A percentile compares a stretch with the other conserved stretches of the same genome.
Conservation (phyloP, 2,113 vertebrate species). For the Dicentrarchus labrax region DNA sequence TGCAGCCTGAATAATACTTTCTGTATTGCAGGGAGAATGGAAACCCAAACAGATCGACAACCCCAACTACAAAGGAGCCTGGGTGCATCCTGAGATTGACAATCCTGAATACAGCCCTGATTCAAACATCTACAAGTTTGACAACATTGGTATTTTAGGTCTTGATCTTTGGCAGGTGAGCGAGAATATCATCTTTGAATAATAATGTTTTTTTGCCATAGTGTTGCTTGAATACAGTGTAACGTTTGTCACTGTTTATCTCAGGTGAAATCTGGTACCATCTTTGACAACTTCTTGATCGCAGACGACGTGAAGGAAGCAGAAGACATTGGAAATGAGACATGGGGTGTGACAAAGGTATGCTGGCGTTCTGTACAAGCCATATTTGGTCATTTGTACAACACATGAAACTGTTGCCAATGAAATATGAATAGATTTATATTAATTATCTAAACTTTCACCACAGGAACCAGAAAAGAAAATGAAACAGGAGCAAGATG, state of each 20-base stretch:
- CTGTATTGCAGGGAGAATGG: slow-evolving; percentile 85
- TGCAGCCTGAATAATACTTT: background rate
- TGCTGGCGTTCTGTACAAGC: background rate
- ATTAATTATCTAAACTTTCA: background rate
- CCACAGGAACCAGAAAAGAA: slow-evolving; percentile 81
- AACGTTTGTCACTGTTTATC: slow-evolving; percentile 1
- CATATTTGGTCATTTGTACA: background rate
- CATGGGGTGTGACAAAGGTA: slow-evolving; percentile 89
- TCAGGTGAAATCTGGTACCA: slow-evolving; percentile 91
- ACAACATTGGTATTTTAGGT: slow-evolving; percentile 86
- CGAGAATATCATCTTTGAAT: background rate
- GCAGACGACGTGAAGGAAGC: slow-evolving; percentile 87
- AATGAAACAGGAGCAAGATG: slow-evolving; percentile 84
- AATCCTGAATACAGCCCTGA: slow-evolving; percentile 84
- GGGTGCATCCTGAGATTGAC: slow-evolving; percentile 89
- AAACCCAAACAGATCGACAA: slow-evolving; percentile 88
- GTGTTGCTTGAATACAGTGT: background rate
- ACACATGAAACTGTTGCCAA: background rate
- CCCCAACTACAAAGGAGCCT: slow-evolving; percentile 86
- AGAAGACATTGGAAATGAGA: slow-evolving; percentile 86
- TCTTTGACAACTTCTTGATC: slow-evolving; percentile 92
- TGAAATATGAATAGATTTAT: background rate
- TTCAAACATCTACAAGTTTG: slow-evolving; percentile 85
- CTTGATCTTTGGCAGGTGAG: slow-evolving; percentile 93
- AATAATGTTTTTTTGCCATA: background rate